A percentile compares a stretch with the other conserved stretches of the same genome.
Evolutionary conservation across 2,797 vertebrate species (phyloP).

Genomic region (Caiman crocodilus): DNA sequence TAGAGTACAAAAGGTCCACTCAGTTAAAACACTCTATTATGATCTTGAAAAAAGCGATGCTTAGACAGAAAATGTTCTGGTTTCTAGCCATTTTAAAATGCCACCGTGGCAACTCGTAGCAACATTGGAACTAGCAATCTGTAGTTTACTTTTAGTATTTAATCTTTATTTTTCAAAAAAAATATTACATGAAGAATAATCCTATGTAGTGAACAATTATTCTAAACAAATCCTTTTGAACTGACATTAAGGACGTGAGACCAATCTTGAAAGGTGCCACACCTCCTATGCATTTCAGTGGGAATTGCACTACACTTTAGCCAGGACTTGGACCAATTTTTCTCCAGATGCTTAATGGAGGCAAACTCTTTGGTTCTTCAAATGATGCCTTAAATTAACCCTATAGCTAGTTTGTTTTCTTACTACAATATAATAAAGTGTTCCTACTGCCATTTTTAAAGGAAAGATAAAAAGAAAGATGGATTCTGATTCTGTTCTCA

Average conservation of each 20-base stretch:
- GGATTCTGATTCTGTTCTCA: neutral
- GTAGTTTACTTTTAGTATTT: neutral
- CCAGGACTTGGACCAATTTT: neutral
- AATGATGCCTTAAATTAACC: neutral
- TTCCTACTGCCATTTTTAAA: accelerated
- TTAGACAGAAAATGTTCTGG: conserved; percentile 40
- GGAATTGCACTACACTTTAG: accelerated
- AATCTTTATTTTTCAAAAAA: conserved; percentile 19
- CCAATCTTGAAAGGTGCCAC: neutral
- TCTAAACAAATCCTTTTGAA: neutral
- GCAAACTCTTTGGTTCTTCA: neutral
- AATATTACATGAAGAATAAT: neutral
- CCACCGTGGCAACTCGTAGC: conserved; percentile 65
- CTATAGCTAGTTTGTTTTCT: neutral
- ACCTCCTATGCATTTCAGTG: accelerated
- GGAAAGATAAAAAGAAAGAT: neutral
- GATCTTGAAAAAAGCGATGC: conserved; percentile 45
- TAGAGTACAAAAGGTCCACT: conserved; percentile 46
- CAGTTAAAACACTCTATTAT: conserved; percentile 66
- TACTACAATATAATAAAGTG: neutral
- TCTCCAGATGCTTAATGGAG: neutral
- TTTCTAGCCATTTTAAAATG: conserved; percentile 53
- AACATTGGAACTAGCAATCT: neutral
- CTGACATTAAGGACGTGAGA: neutral
- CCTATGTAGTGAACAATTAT: neutral